Conservation (phyloP, 2,113 vertebrate species). For the Tenebrosternarchus preto region DNA sequence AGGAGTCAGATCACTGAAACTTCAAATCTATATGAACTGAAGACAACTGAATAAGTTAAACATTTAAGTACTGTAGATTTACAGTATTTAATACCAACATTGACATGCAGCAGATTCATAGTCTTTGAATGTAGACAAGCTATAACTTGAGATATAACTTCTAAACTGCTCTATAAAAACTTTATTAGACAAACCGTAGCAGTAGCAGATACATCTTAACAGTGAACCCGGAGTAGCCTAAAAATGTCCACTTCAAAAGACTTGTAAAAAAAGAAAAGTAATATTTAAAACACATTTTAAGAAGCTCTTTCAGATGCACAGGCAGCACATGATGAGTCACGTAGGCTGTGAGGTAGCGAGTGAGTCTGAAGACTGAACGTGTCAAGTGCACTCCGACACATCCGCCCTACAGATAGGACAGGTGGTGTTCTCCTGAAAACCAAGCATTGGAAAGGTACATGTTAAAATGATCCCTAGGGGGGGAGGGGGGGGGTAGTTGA, state of each 20-base stretch:
- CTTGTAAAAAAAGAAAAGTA: background rate
- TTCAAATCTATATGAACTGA: too few relatives aligned
- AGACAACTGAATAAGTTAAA: too few relatives aligned
- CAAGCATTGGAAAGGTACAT: background rate
- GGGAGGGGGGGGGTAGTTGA: background rate
- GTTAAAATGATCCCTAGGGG: background rate
- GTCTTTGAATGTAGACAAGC: too few relatives aligned
- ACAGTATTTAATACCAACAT: too few relatives aligned
- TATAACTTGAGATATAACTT: too few relatives aligned
- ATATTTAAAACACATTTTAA: background rate
- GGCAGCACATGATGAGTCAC: background rate
- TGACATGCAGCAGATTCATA: too few relatives aligned
- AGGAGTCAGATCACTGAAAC: too few relatives aligned
- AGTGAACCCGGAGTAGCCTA: background rate
- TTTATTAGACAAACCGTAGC: background rate
- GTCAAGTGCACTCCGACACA: slow-evolving; percentile 56
- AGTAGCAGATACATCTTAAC: background rate
- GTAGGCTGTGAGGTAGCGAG: slow-evolving; percentile 46
- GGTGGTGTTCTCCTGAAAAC: slow-evolving; percentile 70
- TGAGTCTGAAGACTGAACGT: slow-evolving; percentile 5
- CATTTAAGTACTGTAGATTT: too few relatives aligned
- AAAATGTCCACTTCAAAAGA: background rate
- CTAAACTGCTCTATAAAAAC: too few relatives aligned
- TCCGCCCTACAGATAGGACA: slow-evolving; percentile 77
- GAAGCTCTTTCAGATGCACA: background rate